These are phyloP conservation scores for Zosterops hypoxanthus DNA, from an alignment of 2,113 vertebrate genomes.

Conservation along the genomic window DNA sequence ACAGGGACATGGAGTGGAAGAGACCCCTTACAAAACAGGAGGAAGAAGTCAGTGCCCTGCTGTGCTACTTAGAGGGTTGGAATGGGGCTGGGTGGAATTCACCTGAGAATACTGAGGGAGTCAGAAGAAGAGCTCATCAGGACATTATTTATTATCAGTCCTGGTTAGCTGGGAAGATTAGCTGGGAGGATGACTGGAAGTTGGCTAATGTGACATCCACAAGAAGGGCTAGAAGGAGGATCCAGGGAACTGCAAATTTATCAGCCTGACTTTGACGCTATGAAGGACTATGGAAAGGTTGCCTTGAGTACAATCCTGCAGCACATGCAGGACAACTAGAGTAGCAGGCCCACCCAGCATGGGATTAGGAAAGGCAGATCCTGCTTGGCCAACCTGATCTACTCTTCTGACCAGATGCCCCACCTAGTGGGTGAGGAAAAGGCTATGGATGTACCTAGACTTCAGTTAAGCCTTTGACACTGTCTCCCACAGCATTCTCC, in stretches of 20 bases:
- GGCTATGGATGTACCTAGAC: not conserved
- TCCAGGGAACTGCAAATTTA: not conserved
- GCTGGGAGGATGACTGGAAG: not conserved
- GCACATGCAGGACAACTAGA: rapidly evolving
- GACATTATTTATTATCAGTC: not conserved
- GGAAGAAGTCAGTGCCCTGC: not conserved
- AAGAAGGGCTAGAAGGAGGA: not conserved
- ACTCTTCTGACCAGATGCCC: not conserved
- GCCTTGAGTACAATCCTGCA: rapidly evolving
- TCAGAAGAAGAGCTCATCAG: not conserved
- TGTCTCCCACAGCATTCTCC: not conserved
- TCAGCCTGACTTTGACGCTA: not conserved
- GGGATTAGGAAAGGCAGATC: not conserved
- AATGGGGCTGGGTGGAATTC: not conserved
- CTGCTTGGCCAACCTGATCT: not conserved
- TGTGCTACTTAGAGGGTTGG: not conserved
- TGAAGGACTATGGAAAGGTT: not conserved
- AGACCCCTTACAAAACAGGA: not conserved
- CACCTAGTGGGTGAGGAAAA: not conserved
- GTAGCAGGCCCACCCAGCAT: not conserved
- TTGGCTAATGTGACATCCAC: not conserved
- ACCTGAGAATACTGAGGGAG: not conserved
- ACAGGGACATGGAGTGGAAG: not conserved
- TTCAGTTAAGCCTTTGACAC: not conserved
- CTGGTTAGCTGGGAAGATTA: not conserved